phyloP scores from a whole-genome alignment of 92 coral and sea anemone species.

The Umimayanthus kanabou region DNA sequence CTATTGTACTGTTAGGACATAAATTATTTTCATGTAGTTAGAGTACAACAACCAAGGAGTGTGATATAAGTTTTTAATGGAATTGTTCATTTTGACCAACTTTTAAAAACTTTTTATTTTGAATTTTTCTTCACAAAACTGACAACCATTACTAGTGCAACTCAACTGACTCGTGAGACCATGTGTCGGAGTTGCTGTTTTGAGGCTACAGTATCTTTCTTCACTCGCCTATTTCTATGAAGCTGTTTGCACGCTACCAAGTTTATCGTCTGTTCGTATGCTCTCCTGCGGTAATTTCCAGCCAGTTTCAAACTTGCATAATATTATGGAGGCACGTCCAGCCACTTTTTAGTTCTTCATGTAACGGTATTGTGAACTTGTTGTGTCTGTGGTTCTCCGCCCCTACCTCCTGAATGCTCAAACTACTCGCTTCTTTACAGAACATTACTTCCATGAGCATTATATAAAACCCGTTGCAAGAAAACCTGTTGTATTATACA shows the following conservation, averaged over 20 bases:
- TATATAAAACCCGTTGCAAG: neutral
- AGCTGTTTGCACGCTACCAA: neutral
- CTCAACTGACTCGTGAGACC: neutral
- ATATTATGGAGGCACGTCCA: neutral
- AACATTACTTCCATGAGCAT: slow-evolving; percentile 3
- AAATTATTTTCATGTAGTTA: neutral
- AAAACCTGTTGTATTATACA: slow-evolving; percentile 37
- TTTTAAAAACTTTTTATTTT: neutral
- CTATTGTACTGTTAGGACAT: neutral
- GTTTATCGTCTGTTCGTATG: neutral
- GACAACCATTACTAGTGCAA: neutral
- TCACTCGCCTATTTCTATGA: neutral
- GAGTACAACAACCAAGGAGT: no score
- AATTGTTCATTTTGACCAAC: neutral
- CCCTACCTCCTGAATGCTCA: neutral
- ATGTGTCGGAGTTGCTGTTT: neutral
- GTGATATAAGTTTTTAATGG: neutral
- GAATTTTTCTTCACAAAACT: neutral
- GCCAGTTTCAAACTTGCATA: neutral
- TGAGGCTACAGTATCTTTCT: neutral
- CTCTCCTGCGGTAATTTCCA: neutral
- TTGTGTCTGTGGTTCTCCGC: slow-evolving; percentile 10
- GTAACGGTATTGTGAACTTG: slow-evolving; percentile 26
- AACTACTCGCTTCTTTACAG: neutral
- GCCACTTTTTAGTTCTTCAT: neutral